Evolutionary conservation across 2,113 vertebrate genomes (phyloP), one percentile per base, ranked within the genome.

Genomic region (Eubucco bourcierii): DNA sequence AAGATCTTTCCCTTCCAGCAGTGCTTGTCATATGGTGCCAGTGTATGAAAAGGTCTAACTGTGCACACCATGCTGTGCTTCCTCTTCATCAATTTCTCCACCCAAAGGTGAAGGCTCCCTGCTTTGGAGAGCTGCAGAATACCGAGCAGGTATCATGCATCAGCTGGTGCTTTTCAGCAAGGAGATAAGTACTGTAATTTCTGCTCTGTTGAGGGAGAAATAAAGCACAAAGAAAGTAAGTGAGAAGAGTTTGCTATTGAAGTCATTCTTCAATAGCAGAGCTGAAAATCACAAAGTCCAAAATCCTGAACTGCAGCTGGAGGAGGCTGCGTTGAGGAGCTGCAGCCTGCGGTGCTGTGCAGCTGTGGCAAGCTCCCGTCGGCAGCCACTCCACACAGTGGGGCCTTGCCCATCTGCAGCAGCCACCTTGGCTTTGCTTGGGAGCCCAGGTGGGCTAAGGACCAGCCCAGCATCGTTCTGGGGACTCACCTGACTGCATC

Each of bases 161-260:
- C 80, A 88, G 92, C 84, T 87, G 73, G 65, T 94, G 68, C 72
- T 79, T 91, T 89, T 90, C 70, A 59, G 50, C 85, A 78, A 93
- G 71, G 39, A 88, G 65, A 37, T 50, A 77, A 92, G 76, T 88
- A 70, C 82, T 89, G 70, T 83, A 72, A 90, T 94, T 95, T 92
- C 91, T 83, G 44, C 80, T 94, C 73, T 84, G 79, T 74, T 91
- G 87, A 90, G 87, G 85, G 87, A 87, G 94, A 94, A 90, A 90
- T 86, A 94, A 92, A 94, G 70, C 66, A 85, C 39, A 81, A 28
- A 78, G 84, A 59, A 66, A 74, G 79, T 4, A 88, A 84, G 75
- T 56, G 79, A 85, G 87, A 92, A 41, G 80, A 25, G 63, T 83
- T 77, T 91, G 58, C 90, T 86, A 16, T 75, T 82, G 80, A 80